Evolutionary conservation across 1,140 invertebrate genomes (phyloP), one percentile per base, ranked within the genome.

Genomic region (Druon quercuslanigerum): DNA sequence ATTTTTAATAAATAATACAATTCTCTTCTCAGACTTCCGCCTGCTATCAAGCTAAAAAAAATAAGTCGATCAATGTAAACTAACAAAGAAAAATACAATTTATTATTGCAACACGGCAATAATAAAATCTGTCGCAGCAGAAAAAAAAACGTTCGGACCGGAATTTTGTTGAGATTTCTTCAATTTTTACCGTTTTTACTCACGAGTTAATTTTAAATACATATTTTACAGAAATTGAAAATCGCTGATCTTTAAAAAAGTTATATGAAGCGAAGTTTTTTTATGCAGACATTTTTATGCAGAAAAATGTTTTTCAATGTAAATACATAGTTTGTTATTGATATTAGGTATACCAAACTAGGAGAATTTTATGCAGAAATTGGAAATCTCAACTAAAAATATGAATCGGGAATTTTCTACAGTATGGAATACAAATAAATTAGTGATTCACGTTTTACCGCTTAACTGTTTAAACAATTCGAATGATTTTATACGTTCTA

Each of bases 1-100:
- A 66, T 80, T 76, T 75, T 74, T 16, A 83, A 84, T 84, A 84
- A 84, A 84, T 84, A 84, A 79, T 79, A 71, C 51, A 76, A 78
- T 78, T 78, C 71, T 73, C 76, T 74, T 72, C 77, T 78, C 70
- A 77, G 46, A 72, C 14, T 75, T 72, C 5, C 72, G 1, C 19
- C 16, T 66, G 46, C 16, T 74, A n/a, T 66, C 7, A 50, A 66
- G 73, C 72, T 52, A 72, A 75, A 52, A 13, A 25, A 33, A 74
- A 78, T 46, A 46, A 9, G 9, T 46, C 40, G 40, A 77, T 40
- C n/a, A 80, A 77, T 50, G 40, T 52, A 66, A 76, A 78, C 76
- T 77, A 82, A 77, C 77, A 77, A 72, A 66, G 54, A n/a, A 9
- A 57, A 57, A 25, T 57, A 17, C 20, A 66, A n/a, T 66, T 11